Evolutionary conservation across 1,140 invertebrate genomes (phyloP).

Genomic region (Drosophila tsacasi): DNA sequence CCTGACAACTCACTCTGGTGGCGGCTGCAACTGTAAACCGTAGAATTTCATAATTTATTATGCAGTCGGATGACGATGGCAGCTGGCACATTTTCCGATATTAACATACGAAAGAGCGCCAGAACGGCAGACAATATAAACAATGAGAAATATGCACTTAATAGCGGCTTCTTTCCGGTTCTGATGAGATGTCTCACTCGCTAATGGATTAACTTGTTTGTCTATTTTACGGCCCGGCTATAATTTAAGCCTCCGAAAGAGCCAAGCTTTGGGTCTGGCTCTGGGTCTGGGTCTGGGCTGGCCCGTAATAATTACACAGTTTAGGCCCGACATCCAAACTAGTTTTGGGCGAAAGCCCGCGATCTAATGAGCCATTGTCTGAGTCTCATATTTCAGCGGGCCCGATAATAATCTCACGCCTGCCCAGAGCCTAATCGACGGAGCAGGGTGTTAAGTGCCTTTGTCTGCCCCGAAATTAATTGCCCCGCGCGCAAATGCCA

Average conservation of each 20-base stretch:
- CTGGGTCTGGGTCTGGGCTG: constrained; percentile 5
- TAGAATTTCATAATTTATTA: constrained; percentile 62
- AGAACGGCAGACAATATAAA: constrained; percentile 65
- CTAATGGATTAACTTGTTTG: constrained; percentile 83
- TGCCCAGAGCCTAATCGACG: constrained; percentile 42
- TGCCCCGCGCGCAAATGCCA: constrained; percentile 28
- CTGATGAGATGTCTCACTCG: constrained; percentile 40
- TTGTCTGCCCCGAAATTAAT: constrained; percentile 58
- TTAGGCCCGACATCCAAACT: constrained; percentile 54
- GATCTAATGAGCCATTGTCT: constrained; percentile 78
- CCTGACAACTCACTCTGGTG: constrained; percentile 45
- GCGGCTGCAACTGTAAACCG: constrained; percentile 52
- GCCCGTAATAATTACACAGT: constrained; percentile 57
- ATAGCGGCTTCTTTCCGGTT: constrained; percentile 72
- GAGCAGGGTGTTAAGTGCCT: constrained; percentile 57
- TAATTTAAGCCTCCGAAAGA: constrained; percentile 58
- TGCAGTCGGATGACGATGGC: constrained; percentile 42
- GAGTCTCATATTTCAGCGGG: constrained; percentile 69
- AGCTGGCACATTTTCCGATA: constrained; percentile 71
- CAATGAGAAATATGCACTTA: constrained; percentile 72
- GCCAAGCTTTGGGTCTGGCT: constrained; percentile 10
- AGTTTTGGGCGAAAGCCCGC: constrained; percentile 51
- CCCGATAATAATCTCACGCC: constrained; percentile 74
- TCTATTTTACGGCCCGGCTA: constrained; percentile 66
- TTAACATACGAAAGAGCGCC: constrained; percentile 66